Conservation (phyloP, 2,113 vertebrate species). For the Bucco capensis region DNA sequence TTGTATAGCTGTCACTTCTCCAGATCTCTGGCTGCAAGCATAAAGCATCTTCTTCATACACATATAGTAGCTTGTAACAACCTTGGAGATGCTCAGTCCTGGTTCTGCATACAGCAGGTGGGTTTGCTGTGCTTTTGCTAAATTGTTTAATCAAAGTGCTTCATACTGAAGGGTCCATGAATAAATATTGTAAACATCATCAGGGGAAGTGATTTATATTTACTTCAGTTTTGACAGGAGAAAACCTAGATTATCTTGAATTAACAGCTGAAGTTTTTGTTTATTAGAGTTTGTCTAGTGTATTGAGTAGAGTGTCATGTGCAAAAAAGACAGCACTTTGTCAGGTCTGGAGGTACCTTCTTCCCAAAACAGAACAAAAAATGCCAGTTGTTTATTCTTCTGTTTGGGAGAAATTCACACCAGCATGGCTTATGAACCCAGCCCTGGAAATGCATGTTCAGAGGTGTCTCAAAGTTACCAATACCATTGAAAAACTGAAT, state of each 20-base stretch:
- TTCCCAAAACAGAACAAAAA: background rate
- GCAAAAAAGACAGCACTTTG: background rate
- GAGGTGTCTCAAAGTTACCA: background rate
- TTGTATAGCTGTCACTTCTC: constrained; percentile 52
- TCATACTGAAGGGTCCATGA: constrained; percentile 61
- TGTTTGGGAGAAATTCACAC: background rate
- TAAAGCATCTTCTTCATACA: constrained; percentile 37
- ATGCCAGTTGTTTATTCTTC: background rate
- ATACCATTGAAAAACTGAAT: background rate
- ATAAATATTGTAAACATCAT: constrained; percentile 64
- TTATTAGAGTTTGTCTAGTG: background rate
- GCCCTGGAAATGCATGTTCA: background rate
- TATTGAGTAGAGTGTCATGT: background rate
- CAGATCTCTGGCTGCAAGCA: constrained; percentile 28
- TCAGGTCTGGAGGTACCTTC: background rate
- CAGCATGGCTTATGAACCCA: background rate
- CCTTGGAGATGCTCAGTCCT: constrained; percentile 44
- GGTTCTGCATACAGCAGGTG: constrained; percentile 50
- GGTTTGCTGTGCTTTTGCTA: constrained; percentile 61
- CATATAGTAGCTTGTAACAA: constrained; percentile 8
- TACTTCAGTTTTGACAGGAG: constrained; percentile 40
- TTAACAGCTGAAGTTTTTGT: constrained; percentile 27
- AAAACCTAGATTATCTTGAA: constrained; percentile 52
- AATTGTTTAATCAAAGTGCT: constrained; percentile 67
- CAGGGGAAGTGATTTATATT: constrained; percentile 56